Conservation (phyloP, 2,888 invertebrate species). For the Orthonevra nobilis region DNA sequence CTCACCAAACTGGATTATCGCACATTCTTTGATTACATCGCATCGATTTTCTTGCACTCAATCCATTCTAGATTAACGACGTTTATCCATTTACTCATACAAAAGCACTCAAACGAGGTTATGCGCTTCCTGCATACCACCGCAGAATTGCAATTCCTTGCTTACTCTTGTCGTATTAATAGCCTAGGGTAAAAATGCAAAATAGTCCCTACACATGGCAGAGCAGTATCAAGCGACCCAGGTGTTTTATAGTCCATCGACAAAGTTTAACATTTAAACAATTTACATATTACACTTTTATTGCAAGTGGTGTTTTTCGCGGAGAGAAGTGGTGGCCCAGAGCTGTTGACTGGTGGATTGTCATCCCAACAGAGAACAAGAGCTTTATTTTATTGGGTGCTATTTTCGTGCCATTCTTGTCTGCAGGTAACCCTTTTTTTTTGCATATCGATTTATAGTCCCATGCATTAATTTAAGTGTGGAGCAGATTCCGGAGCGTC, state of each 20-base stretch:
- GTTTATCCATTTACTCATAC: constrained; percentile 5
- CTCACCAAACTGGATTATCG: constrained; percentile 5
- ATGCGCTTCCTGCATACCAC: constrained; percentile 9
- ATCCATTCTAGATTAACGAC: constrained; percentile 28
- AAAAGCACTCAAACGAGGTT: constrained; percentile 27
- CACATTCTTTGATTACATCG: constrained; percentile 10
- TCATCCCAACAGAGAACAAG: too few species aligned
- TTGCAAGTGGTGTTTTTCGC: too few species aligned
- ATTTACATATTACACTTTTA: constrained; percentile 26
- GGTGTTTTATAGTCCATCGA: not conserved
- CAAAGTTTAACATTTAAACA: constrained; percentile 23
- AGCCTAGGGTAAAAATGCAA: constrained; percentile 1
- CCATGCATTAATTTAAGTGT: too few species aligned
- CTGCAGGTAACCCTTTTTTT: too few species aligned
- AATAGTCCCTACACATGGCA: not conserved
- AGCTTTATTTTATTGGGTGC: too few species aligned
- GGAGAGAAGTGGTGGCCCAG: too few species aligned
- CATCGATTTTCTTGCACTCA: constrained; percentile 36
- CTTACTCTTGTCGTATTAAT: constrained; percentile 3
- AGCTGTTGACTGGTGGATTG: too few species aligned
- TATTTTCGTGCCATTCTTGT: too few species aligned
- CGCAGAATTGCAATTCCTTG: not conserved
- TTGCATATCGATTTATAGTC: too few species aligned
- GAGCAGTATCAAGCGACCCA: not conserved
- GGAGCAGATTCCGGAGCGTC: too few species aligned